Base-by-base conservation (phyloP, 1,140 invertebrate species). In the Linepithema humile region DNA sequence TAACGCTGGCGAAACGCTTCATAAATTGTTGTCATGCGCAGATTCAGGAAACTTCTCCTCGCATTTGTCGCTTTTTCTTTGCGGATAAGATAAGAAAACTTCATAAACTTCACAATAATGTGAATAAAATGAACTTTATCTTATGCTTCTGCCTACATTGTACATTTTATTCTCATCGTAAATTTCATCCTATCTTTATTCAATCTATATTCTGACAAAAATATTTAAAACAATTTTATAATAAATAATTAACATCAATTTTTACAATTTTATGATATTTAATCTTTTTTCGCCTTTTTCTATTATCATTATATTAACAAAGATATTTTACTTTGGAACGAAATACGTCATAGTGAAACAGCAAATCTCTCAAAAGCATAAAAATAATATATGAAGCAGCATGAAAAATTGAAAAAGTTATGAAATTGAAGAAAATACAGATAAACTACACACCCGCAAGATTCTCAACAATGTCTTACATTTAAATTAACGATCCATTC, bases 1-100 rank as follows among this genome's bases (percentile, higher is more conserved):
- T 80, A 80, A 69, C 64, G 45, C n/a, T 23, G 50, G 64, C 53
- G 26, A 55, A 70, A 43, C 35, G 64, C 35, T 69, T 20, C 48
- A 67, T 55, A 69, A 50, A 10, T 26, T 12, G 12, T 55, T 4
- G 65, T 17, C 55, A 75, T 75, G 72, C 55, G 72, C 62, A 78
- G 62, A 69, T 55, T 38, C 35, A n/a, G 35, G n/a, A 12, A 20
- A 20, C 7, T 38, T 78, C 45, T 53, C 29, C 15, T 40, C 23
- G 45, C 55, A 45, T 40, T 38, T 32, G 29, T 35, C 12, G n/a
- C n/a, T 35, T 9, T 69, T 53, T 40, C 29, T 69, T 67, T 23
- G 75, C 23, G 26, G 40, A 53, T 50, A 50, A 55, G 5, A 67
- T 17, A 77, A 64, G 35, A 17, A n/a, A 57, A 40, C 20, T 35